Base-by-base conservation (phyloP, 2,888 invertebrate species). In the Rhyacophila evoluta region DNA sequence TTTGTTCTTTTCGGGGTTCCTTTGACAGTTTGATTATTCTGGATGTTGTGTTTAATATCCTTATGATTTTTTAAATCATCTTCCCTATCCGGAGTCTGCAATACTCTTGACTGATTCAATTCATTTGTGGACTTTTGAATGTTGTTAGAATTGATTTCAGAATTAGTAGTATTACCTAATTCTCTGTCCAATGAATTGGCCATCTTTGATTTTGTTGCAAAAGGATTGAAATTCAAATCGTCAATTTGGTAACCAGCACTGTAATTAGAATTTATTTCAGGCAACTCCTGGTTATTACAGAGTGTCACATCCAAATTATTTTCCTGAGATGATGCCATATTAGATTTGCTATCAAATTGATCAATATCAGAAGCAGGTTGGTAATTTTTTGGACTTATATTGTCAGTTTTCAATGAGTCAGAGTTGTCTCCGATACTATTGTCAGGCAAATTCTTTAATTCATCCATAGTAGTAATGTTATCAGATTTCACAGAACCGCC, bases 131-230 rank as follows among this genome's bases (percentile, higher is more conserved):
- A 6, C 4, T 33, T 6, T 55, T 19, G 55, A 55, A 10, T 10
- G 19, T 55, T 10, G 19, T 55, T 55, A 1, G 55, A 1, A 55
- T 55, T 55, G 55, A 25, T 6, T 25, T 15, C 41, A 41, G 12
- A 19, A 0, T 6, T 55, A 19, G 55, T 0, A 33, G 5, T 36
- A 11, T 36, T 75, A 33, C 55, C 76, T 2, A 73, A 12, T 33
- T 77, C 76, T 5, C 74, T 55, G 8, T 79, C 79, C n/a, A 77
- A 77, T 4, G 76, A 70, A 67, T 79, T 77, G 11, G 72, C 69
- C 37, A 79, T 77, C 37, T 79, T 79, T 25, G 33, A 74, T 15
- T 72, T 77, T 11, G 79, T 77, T 72, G 39, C 79, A 71, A 79
- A 79, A 8, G 79, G 79, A 74, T 79, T 77, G 4, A 74, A 15